Base-by-base conservation (phyloP, 1,140 invertebrate species). In the Calycopis cecrops region DNA sequence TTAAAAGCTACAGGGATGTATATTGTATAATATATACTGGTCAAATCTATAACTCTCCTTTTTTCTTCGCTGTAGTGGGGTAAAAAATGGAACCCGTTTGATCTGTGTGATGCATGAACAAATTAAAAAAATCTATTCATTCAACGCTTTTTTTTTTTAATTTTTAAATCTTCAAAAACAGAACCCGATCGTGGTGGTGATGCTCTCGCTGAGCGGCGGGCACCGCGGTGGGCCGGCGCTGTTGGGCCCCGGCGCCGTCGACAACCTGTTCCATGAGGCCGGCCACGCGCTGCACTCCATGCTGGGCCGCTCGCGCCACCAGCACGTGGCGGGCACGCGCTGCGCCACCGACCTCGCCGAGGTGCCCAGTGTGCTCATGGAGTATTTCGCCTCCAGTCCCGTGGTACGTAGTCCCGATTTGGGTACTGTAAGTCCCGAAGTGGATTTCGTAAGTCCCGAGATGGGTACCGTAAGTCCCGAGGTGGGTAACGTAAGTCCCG, bases 221-320 rank as follows among this genome's bases (percentile, higher is more conserved):
- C 89, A 90, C 57, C 93, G 93, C 90, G 91, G 90, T 0, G 91
- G 89, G 50, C 97, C 97, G 2, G 93, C 94, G 34, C 87, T 99
- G 35, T 88, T 99, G 16, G 92, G 91, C 35, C 94, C 95, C 0
- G 90, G 92, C 11, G 93, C 95, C 59, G 93, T 99, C 9, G 98
- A 99, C 79, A 99, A 99, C 88, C 87, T 99, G 28, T 99, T 99
- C 86, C 99, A 99, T 78, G 98, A 99, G 90, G 96, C 99, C 94
- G 98, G 98, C 0, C 99, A 99, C 89, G 99, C 98, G 6, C 94
- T 99, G 90, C 99, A 99, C 87, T 99, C 98, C 4, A 99, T 99
- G 97, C 82, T 99, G 51, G 98, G 95, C 7, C 90, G 96, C 63
- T 98, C 98, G 0, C 91, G 92, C 56, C 98, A 99, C 88, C 98